phyloP scores from a whole-genome alignment of 30 jellyfish, hydroid and myxozoan genomes.

The Sanderia malayensis region DNA sequence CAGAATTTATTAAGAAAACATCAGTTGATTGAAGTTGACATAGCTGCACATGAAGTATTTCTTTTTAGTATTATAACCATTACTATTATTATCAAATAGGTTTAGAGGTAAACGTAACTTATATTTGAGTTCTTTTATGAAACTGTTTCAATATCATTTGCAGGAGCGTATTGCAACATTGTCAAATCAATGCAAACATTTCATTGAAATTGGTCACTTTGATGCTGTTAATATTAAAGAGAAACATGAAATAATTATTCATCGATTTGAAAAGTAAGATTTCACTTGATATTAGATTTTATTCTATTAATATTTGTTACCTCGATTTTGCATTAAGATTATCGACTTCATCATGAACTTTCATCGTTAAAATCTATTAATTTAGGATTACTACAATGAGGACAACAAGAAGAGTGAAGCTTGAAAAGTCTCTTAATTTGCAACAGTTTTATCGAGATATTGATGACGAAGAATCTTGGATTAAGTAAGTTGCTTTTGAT shows the following conservation, averaged over 20 bases:
- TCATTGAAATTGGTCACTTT: slow-evolving; percentile 75
- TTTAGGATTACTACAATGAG: slow-evolving; percentile 64
- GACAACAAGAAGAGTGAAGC: slow-evolving; percentile 62
- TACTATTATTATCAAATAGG: too few species aligned
- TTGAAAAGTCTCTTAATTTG: slow-evolving; percentile 65
- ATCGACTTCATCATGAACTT: too few species aligned
- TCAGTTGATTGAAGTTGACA: slow-evolving; percentile 83
- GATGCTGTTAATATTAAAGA: slow-evolving; percentile 83
- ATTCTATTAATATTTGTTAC: neutral
- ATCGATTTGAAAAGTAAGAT: slow-evolving; percentile 78
- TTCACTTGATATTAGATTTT: neutral
- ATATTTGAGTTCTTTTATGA: too few species aligned
- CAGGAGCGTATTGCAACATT: slow-evolving; percentile 69
- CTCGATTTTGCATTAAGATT: neutral
- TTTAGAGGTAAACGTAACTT: too few species aligned
- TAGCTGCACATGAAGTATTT: slow-evolving; percentile 72
- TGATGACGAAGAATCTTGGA: slow-evolving; percentile 94
- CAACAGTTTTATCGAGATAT: slow-evolving; percentile 86
- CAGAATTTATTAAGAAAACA: slow-evolving; percentile 73
- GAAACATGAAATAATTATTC: slow-evolving; percentile 67
- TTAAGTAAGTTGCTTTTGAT: slow-evolving; percentile 57
- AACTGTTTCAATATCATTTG: too few species aligned
- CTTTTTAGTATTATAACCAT: too few species aligned
- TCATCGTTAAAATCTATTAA: too few species aligned
- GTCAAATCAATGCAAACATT: slow-evolving; percentile 79